phyloP scores from a whole-genome alignment of 2,113 vertebrate genomes.

The Speoplatyrhinus poulsoni region DNA sequence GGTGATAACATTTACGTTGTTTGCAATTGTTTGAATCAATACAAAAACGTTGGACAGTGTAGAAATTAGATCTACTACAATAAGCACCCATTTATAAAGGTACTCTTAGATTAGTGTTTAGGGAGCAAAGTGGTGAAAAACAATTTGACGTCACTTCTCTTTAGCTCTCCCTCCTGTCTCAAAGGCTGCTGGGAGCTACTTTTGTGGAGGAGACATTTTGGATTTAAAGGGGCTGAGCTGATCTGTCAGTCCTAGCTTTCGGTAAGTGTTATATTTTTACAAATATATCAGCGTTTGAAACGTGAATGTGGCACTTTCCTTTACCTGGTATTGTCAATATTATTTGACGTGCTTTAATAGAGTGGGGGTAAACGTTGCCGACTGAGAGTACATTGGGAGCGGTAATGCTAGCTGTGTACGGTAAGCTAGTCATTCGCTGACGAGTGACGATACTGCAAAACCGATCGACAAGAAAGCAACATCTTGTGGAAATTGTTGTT shows the following conservation, averaged over 20 bases:
- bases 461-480: conserved; percentile 4
- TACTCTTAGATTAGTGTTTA: too few relatives aligned
- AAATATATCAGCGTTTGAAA: fast-evolving
- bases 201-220: conserved; percentile 72
- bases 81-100: too few relatives aligned
- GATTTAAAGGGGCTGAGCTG: conserved; percentile 71
- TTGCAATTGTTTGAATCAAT: too few relatives aligned
- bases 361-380: neutral
- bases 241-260: conserved; percentile 57
- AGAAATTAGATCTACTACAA: too few relatives aligned
- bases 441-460: conserved; percentile 8
- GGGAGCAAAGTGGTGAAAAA: conserved; percentile 12
- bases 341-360: fast-evolving
- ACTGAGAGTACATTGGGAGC: conserved; percentile 48
- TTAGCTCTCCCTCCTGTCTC: conserved; percentile 24
- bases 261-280: conserved; percentile 56
- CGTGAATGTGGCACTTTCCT: fast-evolving
- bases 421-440: conserved; percentile 36
- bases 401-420: conserved; percentile 58
- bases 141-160: conserved; percentile 61
- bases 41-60: too few relatives aligned
- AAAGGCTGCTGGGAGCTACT: conserved; percentile 54
- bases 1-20: too few relatives aligned
- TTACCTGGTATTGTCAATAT: fast-evolving
- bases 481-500: neutral